Evolutionary conservation across 2,888 invertebrate genomes (phyloP).

Genomic region (Oscheius sp.): DNA sequence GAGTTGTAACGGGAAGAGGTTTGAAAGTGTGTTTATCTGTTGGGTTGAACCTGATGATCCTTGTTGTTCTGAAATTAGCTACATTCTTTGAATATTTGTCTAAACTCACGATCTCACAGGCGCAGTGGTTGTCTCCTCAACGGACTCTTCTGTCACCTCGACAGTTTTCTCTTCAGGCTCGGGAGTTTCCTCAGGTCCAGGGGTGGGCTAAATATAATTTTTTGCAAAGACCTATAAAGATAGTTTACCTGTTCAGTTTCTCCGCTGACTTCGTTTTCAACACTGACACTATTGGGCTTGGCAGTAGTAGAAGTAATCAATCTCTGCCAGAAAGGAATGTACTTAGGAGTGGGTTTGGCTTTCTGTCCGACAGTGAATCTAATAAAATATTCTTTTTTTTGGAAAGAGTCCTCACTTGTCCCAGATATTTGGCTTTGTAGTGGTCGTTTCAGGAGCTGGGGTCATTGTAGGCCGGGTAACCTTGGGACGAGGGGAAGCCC

Average conservation of each 20-base stretch:
- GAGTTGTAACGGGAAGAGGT: slow-evolving; percentile 53
- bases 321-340: slow-evolving; percentile 68
- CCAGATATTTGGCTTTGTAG: slow-evolving; percentile 62
- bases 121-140: slow-evolving; percentile 35
- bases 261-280: slow-evolving; percentile 37
- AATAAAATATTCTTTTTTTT: not conserved
- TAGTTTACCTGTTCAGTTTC: slow-evolving; percentile 37
- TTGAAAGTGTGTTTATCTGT: slow-evolving; percentile 59
- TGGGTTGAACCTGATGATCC: slow-evolving; percentile 24
- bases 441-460: slow-evolving; percentile 42
- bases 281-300: slow-evolving; percentile 34
- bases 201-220: not conserved
- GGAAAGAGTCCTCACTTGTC: slow-evolving; percentile 52
- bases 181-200: slow-evolving; percentile 24
- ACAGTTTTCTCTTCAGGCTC: slow-evolving; percentile 31
- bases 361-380: slow-evolving; percentile 61
- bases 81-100: not conserved
- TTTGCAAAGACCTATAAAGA: slow-evolving; percentile 8
- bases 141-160: slow-evolving; percentile 24
- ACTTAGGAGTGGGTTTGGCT: slow-evolving; percentile 59
- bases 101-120: no score
- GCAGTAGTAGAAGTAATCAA: slow-evolving; percentile 54
- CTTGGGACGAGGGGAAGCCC: slow-evolving; percentile 29
- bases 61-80: not conserved
- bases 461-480: slow-evolving; percentile 28